A percentile compares a stretch with the other conserved stretches of the same genome.
phyloP scores from a whole-genome alignment of 2,113 vertebrate species.

The Onychostoma macrolepis region DNA sequence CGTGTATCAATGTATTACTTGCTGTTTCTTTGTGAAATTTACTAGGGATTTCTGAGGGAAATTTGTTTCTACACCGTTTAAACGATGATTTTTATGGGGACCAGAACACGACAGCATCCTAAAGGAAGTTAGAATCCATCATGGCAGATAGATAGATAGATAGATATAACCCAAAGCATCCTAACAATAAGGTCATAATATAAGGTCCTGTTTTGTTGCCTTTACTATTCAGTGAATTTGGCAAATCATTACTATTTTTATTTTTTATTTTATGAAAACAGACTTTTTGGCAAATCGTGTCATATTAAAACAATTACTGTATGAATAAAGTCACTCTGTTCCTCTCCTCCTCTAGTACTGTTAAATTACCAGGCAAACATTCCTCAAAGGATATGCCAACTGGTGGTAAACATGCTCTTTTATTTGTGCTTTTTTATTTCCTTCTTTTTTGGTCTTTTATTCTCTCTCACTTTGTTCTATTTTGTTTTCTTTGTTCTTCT shows the following conservation, averaged over 20 bases:
- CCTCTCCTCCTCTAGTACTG: not conserved
- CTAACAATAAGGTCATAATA: no score
- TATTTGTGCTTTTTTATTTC: conserved; percentile 39
- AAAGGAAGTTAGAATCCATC: no score
- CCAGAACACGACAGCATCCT: no score
- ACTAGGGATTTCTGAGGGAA: no score
- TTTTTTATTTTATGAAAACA: not conserved
- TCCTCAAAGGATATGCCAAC: conserved; percentile 36
- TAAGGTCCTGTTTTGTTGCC: not conserved
- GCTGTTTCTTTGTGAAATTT: no score
- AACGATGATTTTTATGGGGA: no score
- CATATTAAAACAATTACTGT: conserved; percentile 17
- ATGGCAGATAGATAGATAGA: no score
- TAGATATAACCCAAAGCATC: no score
- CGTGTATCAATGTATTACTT: no score
- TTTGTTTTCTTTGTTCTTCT: conserved; percentile 52
- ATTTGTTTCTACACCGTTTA: no score
- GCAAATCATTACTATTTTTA: not conserved
- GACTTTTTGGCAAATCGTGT: not conserved
- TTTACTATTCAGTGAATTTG: not conserved
- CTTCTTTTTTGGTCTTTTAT: conserved; percentile 49
- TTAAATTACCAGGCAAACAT: conserved; percentile 53
- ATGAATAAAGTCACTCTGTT: not conserved
- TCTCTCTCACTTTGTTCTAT: conserved; percentile 31
- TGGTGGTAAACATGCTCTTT: not conserved